Evolutionary conservation across 1,140 invertebrate genomes (phyloP).

Genomic region (Diuraphis noxia): DNA sequence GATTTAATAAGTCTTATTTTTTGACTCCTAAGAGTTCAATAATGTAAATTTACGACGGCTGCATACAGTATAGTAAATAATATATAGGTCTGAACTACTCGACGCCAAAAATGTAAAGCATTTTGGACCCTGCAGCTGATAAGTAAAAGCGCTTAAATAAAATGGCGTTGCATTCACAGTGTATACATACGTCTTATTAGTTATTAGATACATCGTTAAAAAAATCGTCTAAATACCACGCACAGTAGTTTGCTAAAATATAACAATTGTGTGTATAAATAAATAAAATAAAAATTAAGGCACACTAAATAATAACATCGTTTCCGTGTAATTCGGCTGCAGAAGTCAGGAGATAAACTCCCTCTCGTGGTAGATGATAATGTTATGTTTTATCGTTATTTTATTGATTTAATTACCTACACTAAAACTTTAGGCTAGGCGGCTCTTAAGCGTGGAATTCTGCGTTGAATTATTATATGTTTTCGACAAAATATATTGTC

Average conservation of each 20-base stretch:
- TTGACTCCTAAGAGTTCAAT: not conserved
- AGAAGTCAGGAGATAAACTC: not conserved
- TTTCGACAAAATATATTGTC: not conserved
- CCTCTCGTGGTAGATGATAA: not conserved
- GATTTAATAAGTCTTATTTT: too few relatives aligned
- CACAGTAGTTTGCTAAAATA: too few relatives aligned
- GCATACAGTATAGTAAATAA: too few relatives aligned
- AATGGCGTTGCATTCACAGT: not conserved
- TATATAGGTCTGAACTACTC: too few relatives aligned
- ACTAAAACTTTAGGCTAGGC: not conserved
- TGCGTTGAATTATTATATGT: not conserved
- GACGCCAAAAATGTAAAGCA: not conserved
- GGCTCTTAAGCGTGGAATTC: not conserved
- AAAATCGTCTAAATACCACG: not conserved
- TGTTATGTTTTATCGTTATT: not conserved
- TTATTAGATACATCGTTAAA: not conserved
- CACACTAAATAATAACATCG: not conserved
- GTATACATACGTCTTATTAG: not conserved
- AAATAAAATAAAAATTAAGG: too few relatives aligned
- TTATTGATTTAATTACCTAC: not conserved
- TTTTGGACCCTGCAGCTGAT: not conserved
- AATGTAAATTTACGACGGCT: not conserved
- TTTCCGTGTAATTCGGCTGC: not conserved
- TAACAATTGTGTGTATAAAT: too few relatives aligned
- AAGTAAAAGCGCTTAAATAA: too few relatives aligned